Evolutionary conservation across 1,140 invertebrate species (phyloP).

Genomic region (Drosophila ohnishii): DNA sequence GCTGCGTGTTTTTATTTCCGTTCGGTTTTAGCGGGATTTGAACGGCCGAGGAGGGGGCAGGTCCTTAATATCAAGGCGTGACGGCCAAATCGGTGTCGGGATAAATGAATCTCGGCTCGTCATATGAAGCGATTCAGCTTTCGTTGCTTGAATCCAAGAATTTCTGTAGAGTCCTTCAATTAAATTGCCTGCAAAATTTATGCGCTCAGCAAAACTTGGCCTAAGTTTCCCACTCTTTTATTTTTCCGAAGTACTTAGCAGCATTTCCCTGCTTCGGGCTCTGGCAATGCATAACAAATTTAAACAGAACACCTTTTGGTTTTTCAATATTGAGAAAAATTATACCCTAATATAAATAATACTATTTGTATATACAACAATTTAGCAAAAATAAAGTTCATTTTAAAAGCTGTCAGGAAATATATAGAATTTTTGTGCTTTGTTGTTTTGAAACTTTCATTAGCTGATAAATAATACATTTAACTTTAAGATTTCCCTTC

Average conservation of each 20-base stretch:
- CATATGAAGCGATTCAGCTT: constrained; percentile 53
- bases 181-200: constrained; percentile 74
- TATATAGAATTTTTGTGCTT: neutral
- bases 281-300: constrained; percentile 17
- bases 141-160: constrained; percentile 48
- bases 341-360: neutral
- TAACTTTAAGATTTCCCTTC: constrained; percentile 15
- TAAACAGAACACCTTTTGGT: neutral
- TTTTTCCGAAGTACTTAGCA: neutral
- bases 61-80: constrained; percentile 54
- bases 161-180: constrained; percentile 55
- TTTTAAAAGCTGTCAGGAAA: too few relatives aligned
- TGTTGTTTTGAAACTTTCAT: neutral
- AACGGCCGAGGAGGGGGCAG: constrained; percentile 23
- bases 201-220: constrained; percentile 24
- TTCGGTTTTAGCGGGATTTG: constrained; percentile 41
- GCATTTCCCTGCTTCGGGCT: neutral
- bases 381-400: neutral
- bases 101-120: constrained; percentile 49
- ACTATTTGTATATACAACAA: too few relatives aligned
- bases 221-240: neutral
- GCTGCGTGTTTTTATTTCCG: constrained; percentile 41
- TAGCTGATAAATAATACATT: neutral
- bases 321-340: neutral
- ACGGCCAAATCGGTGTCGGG: constrained; percentile 44